Base-by-base conservation (phyloP, 2,888 invertebrate species). In the Pyrgus malvae region DNA sequence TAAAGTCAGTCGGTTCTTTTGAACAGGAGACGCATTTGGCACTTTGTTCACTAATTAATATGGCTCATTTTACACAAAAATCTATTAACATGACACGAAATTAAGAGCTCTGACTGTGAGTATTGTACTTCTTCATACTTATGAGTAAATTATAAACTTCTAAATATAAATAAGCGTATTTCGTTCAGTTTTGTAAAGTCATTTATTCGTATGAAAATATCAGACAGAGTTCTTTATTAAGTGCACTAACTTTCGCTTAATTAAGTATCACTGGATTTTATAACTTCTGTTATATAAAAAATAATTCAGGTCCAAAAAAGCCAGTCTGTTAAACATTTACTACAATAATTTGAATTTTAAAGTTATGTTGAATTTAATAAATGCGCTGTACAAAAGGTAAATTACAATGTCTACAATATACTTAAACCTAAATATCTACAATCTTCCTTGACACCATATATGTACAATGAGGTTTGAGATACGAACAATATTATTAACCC, bases 21-120 rank as follows among this genome's bases (percentile, higher is more conserved):
- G 79, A 83, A 82, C 81, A 80, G 80, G 81, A 81, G 76, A 84
- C 74, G 78, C 88, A 85, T 89, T 89, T 89, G 89, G 89, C 89
- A 89, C 89, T 80, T 80, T 79, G 77, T 83, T 86, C 80, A 83
- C 83, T 82, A 84, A 76, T 73, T 79, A 82, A 79, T 88, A 90
- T 90, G 90, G 90, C 89, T 72, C 60, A 57, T 59, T 70, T 70
- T 17, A 27, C 12, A 48, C 55, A 35, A 27, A 69, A 67, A 60
- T 62, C 40, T 62, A 62, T 59, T 42, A 48, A 56, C 11, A 45
- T 45, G 55, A 63, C 61, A 64, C 64, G 62, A 59, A 66, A 62
- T 59, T 53, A 64, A 70, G 70, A 68, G 70, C 72, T 74, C 70
- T 67, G 67, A 64, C 57, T 68, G 25, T 33, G 21, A 44, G 12